These are phyloP conservation scores for Otocyon megalotis DNA, from an alignment of 2,113 vertebrate genomes.

Conservation along the genomic window DNA sequence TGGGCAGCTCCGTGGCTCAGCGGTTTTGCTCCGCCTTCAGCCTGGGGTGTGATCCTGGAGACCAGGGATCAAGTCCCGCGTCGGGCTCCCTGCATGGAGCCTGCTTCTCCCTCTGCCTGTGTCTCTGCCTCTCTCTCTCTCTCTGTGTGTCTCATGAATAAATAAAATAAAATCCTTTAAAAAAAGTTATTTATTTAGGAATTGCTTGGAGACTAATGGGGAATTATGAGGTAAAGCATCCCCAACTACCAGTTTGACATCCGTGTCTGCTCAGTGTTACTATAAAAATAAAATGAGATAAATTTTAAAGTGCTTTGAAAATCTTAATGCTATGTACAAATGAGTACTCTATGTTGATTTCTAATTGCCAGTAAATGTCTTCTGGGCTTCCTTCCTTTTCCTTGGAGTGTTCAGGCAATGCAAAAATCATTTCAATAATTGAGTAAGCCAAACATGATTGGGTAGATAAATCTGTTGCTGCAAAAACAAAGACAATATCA, in stretches of 20 bases:
- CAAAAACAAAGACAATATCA: not conserved
- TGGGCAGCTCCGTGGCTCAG: too few relatives aligned
- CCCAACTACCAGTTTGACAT: not conserved
- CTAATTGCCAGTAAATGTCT: not conserved
- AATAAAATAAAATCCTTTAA: too few relatives aligned
- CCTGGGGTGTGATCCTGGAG: too few relatives aligned
- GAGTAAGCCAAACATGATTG: slow-evolving; percentile 15
- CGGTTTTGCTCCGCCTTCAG: too few relatives aligned
- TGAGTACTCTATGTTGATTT: not conserved
- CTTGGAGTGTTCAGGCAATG: not conserved
- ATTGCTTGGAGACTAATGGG: not conserved
- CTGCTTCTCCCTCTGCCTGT: too few relatives aligned
- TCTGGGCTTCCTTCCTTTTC: not conserved
- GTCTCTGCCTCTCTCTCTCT: too few relatives aligned
- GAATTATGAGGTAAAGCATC: not conserved
- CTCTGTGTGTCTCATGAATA: too few relatives aligned
- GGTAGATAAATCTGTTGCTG: not conserved
- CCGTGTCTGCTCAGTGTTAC: not conserved
- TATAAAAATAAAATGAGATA: slow-evolving; percentile 9
- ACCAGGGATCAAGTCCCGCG: too few relatives aligned
- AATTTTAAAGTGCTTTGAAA: not conserved
- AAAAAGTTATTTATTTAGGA: not conserved
- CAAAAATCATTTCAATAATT: not conserved
- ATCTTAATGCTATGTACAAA: not conserved
- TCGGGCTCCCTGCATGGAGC: too few relatives aligned